Evolutionary conservation across 2,113 vertebrate species (phyloP).

Genomic region (Bufo gargarizans): DNA sequence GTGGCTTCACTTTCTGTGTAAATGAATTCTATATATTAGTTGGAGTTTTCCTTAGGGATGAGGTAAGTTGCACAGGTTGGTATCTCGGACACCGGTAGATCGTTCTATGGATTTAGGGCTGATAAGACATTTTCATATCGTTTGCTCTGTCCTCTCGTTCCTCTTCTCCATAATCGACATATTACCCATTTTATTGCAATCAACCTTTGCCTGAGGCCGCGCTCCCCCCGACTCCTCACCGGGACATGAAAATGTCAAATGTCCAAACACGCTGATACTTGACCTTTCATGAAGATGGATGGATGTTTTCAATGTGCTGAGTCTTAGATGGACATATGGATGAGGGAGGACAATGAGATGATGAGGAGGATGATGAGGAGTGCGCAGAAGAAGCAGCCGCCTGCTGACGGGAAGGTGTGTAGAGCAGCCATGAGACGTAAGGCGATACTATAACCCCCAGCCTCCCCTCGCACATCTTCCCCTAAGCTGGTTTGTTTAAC

Average conservation of each 20-base stretch:
- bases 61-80: no score
- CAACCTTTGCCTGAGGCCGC: constrained; percentile 21
- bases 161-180: not conserved
- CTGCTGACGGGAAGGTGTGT: constrained; percentile 11
- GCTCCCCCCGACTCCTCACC: not conserved
- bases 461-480: not conserved
- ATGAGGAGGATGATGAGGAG: not conserved
- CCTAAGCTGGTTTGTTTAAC: constrained; percentile 61
- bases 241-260: constrained; percentile 52
- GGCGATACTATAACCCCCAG: constrained; percentile 19
- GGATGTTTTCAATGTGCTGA: constrained; percentile 13
- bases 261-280: constrained; percentile 34
- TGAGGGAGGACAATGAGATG: not conserved
- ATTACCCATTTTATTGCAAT: constrained; percentile 28
- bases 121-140: not conserved
- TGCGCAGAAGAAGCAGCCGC: not conserved
- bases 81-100: no score
- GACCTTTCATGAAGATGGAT: constrained; percentile 56
- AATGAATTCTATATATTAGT: no score
- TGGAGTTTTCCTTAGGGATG: no score
- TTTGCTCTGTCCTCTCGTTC: not conserved
- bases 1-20: no score
- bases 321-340: constrained; percentile 18
- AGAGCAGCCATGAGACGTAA: constrained; percentile 22
- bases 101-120: not conserved